Evolutionary conservation across 1,140 invertebrate genomes (phyloP).

Genomic region (Pseudomyrmex pallidus): DNA sequence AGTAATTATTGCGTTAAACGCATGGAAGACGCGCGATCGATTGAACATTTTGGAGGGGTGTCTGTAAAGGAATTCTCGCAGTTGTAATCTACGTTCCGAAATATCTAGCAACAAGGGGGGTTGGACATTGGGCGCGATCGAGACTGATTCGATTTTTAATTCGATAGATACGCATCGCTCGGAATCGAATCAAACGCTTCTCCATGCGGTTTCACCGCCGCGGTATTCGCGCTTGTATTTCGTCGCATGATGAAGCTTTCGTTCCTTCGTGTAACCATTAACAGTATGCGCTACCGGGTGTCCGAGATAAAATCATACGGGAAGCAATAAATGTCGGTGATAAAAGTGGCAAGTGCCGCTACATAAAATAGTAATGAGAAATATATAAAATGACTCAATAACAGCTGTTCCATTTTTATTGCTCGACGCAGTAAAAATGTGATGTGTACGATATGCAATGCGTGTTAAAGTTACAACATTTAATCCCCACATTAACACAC

Average conservation of each 20-base stretch:
- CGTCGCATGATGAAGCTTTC: constrained; percentile 27
- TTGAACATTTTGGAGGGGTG: background rate
- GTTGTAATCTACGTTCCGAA: background rate
- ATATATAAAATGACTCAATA: constrained; percentile 14
- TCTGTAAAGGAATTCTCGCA: background rate
- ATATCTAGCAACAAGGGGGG: background rate
- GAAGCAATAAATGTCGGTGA: constrained; percentile 1
- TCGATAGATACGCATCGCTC: constrained; percentile 46
- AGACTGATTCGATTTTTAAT: constrained; percentile 43
- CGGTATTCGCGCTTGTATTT: constrained; percentile 36
- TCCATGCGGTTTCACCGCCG: constrained; percentile 24
- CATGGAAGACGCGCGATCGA: background rate
- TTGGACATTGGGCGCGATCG: background rate
- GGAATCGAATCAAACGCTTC: constrained; percentile 45
- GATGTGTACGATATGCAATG: background rate
- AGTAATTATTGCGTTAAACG: background rate
- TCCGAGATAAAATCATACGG: background rate
- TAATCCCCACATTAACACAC: background rate
- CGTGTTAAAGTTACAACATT: background rate
- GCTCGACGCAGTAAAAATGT: background rate
- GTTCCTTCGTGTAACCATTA: constrained; percentile 20
- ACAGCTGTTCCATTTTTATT: constrained; percentile 5
- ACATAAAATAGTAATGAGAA: constrained; percentile 3
- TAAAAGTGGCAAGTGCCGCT: background rate
- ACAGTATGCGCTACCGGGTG: background rate